phyloP scores from a whole-genome alignment of 37 sponge, comb jelly and placozoan genomes.

The Cladorhizidae sp. region DNA sequence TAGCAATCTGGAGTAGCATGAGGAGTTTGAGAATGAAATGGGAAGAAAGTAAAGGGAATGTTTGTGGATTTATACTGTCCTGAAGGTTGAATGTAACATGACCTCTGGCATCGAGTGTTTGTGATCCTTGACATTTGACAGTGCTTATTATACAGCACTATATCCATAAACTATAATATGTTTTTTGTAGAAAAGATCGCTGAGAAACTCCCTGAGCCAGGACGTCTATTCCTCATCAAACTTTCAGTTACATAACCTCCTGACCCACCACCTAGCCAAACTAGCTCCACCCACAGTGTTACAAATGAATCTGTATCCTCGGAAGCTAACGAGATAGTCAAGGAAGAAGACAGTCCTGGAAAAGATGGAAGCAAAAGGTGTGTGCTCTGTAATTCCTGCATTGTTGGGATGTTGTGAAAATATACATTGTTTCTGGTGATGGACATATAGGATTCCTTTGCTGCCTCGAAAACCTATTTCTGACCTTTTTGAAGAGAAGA shows the following conservation, averaged over 20 bases:
- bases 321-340: background rate
- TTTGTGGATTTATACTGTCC: no score
- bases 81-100: no score
- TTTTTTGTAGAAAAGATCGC: slow-evolving; percentile 12
- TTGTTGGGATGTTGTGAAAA: background rate
- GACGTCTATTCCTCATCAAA: slow-evolving; percentile 46
- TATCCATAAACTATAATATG: background rate
- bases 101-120: no score
- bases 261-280: slow-evolving; percentile 28
- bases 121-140: background rate
- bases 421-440: background rate
- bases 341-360: background rate
- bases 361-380: background rate
- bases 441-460: slow-evolving; percentile 19
- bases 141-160: background rate
- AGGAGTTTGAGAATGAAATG: no score
- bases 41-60: no score
- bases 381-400: no score
- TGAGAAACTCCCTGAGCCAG: slow-evolving; percentile 25
- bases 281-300: slow-evolving; percentile 10
- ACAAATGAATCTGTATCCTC: background rate
- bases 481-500: slow-evolving; percentile 19
- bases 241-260: slow-evolving; percentile 11
- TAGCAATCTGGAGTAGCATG: no score
- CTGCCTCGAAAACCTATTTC: slow-evolving; percentile 27